A percentile compares a stretch with the other conserved stretches of the same genome.
phyloP scores from a whole-genome alignment of 1,140 invertebrate species.

The Babylonia areolata region DNA sequence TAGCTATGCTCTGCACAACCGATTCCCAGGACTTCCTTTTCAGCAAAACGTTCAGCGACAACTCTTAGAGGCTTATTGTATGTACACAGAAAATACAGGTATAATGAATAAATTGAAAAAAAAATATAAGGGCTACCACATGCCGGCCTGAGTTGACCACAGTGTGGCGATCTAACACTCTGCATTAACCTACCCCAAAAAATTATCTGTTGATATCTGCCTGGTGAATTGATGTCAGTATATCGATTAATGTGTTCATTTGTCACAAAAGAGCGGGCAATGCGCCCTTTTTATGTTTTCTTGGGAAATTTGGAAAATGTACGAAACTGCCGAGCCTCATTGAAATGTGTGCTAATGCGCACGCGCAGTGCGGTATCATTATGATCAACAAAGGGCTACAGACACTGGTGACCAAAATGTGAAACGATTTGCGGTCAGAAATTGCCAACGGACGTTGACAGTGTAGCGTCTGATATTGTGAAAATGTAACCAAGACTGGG shows the following conservation, averaged over 20 bases:
- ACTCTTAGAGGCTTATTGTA: too few relatives aligned
- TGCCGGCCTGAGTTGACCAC: not conserved
- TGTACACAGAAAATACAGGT: too few relatives aligned
- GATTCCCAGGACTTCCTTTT: too few relatives aligned
- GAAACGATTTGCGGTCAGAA: not conserved
- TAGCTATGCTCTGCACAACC: too few relatives aligned
- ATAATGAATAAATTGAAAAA: too few relatives aligned
- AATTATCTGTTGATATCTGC: too few relatives aligned
- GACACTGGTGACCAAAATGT: constrained; percentile 24
- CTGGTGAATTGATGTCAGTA: too few relatives aligned
- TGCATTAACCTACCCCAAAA: too few relatives aligned
- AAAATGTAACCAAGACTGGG: constrained; percentile 16
- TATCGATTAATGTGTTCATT: not conserved
- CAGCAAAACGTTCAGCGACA: too few relatives aligned
- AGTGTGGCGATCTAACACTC: not conserved
- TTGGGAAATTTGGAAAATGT: not conserved
- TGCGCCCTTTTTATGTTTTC: not conserved
- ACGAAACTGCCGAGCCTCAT: constrained; percentile 29
- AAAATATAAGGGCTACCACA: too few relatives aligned
- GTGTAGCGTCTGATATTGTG: not conserved
- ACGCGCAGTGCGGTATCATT: constrained; percentile 61
- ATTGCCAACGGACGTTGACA: not conserved
- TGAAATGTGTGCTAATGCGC: constrained; percentile 53
- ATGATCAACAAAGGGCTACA: constrained; percentile 62
- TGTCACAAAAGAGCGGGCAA: not conserved